Percentiles rank a stretch among this genome's conserved stretches.
phyloP scores from a whole-genome alignment of 2,797 vertebrate species.

The Spheniscus humboldti region DNA sequence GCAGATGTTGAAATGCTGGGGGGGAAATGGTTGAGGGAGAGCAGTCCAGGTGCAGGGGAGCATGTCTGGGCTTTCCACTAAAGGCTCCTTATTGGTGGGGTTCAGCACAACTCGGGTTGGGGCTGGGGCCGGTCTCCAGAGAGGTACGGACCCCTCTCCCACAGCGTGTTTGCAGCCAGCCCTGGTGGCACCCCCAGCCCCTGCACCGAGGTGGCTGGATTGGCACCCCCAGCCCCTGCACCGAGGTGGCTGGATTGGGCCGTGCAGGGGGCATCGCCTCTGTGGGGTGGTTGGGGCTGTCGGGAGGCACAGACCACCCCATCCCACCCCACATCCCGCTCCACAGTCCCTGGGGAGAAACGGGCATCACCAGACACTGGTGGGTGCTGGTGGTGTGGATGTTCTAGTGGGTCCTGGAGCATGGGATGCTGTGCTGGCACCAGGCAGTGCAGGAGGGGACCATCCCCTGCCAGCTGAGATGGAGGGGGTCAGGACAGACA shows the following conservation, averaged over 20 bases:
- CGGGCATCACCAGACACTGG: rapidly evolving
- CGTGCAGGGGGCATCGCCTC: rapidly evolving
- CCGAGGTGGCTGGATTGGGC: rapidly evolving
- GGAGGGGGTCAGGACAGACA: background rate
- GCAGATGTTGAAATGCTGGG: background rate
- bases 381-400: background rate
- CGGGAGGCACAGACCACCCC: background rate
- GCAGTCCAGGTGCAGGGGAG: rapidly evolving
- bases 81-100: background rate
- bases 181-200: background rate
- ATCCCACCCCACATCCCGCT: background rate
- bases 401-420: background rate
- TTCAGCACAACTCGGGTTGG: background rate
- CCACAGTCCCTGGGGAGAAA: background rate
- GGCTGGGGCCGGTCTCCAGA: background rate
- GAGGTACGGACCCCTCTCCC: background rate
- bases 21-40: background rate
- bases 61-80: background rate
- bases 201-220: too few relatives aligned
- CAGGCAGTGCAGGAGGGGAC: background rate
- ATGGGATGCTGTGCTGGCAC: background rate
- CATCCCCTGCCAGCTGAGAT: background rate
- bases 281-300: background rate
- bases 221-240: background rate
- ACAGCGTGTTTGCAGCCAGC: background rate